phyloP scores from a whole-genome alignment of 2,113 vertebrate species.

The Dasyornis broadbenti region DNA sequence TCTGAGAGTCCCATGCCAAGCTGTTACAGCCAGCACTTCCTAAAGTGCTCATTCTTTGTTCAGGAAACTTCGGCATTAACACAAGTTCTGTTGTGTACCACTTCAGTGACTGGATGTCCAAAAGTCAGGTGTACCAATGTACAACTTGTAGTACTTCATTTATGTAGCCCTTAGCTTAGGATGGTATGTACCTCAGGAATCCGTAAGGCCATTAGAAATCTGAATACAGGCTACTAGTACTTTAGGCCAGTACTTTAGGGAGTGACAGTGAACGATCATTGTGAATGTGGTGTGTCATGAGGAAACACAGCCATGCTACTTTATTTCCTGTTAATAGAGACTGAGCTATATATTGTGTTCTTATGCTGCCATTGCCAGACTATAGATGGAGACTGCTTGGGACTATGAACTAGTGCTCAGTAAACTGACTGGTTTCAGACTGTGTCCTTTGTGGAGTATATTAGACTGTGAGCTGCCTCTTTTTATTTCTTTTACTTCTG shows the following conservation, averaged over 20 bases:
- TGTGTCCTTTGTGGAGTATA: background rate
- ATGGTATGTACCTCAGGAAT: background rate
- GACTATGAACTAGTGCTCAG: background rate
- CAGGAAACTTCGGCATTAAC: background rate
- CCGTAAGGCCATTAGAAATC: background rate
- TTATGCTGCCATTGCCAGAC: background rate
- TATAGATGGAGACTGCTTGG: background rate
- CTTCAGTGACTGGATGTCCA: background rate
- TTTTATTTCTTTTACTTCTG: background rate
- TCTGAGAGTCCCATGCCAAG: background rate
- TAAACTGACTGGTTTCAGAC: background rate
- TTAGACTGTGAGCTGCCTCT: background rate
- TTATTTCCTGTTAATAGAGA: background rate
- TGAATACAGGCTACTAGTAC: background rate
- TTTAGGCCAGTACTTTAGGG: background rate
- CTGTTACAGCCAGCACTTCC: background rate
- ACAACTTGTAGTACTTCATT: background rate
- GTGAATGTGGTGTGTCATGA: background rate
- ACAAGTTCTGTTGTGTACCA: background rate
- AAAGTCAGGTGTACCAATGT: background rate
- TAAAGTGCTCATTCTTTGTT: background rate
- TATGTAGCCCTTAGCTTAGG: background rate
- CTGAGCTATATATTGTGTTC: background rate
- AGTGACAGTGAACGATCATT: background rate
- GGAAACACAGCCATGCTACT: background rate